These are phyloP conservation scores for Stegana nigrithorax DNA, from an alignment of 2,888 invertebrate genomes.

Conservation along the genomic window DNA sequence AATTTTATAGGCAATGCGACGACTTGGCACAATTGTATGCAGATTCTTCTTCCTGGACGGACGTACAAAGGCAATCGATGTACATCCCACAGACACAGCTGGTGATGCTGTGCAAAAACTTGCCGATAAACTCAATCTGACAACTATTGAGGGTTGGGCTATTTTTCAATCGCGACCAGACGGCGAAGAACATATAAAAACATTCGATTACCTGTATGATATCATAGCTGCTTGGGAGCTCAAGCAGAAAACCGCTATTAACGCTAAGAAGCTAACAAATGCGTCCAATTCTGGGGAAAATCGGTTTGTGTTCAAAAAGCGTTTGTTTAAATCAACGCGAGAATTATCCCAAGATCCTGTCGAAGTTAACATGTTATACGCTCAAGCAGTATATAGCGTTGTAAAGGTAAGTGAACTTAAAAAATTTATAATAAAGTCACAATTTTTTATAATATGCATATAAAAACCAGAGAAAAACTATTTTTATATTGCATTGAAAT, in stretches of 20 bases:
- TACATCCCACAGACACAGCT: conserved; percentile 94
- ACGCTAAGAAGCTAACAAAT: conserved; percentile 74
- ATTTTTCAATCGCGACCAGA: conserved; percentile 90
- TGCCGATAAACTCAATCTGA: conserved; percentile 87
- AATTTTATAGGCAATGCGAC: conserved; percentile 81
- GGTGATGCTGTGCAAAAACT: conserved; percentile 89
- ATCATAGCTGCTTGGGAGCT: conserved; percentile 95
- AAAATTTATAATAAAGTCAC: conserved; percentile 77
- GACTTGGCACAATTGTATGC: conserved; percentile 91
- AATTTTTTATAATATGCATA: no score
- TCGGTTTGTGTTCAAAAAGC: conserved; percentile 90
- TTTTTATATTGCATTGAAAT: no score
- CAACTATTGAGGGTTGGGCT: conserved; percentile 92
- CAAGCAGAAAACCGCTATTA: conserved; percentile 71
- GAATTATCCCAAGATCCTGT: conserved; percentile 95
- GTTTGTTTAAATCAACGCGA: conserved; percentile 87
- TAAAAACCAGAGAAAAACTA: no score
- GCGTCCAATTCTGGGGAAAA: conserved; percentile 87
- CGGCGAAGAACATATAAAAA: conserved; percentile 89
- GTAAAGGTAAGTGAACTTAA: conserved; percentile 79
- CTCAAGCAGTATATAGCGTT: conserved; percentile 94
- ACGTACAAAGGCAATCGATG: conserved; percentile 93
- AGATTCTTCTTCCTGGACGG: conserved; percentile 95
- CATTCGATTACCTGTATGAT: conserved; percentile 92
- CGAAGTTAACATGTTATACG: conserved; percentile 92